phyloP scores from a whole-genome alignment of 2,797 vertebrate genomes.

The Tympanoctomys barrerae region DNA sequence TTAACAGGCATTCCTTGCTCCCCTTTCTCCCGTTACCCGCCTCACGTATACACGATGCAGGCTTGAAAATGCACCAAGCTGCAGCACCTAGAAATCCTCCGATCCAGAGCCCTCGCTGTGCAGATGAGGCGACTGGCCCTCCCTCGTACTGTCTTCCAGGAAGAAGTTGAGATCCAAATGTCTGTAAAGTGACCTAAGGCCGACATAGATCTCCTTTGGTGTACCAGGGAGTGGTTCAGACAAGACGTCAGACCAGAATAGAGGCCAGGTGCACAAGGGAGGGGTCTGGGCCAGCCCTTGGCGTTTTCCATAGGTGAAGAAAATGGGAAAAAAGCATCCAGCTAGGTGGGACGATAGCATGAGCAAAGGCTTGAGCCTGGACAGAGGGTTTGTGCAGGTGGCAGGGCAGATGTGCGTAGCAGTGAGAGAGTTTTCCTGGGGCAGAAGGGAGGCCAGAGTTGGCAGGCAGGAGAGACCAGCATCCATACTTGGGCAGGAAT shows the following conservation, averaged over 20 bases:
- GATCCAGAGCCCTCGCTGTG: neutral
- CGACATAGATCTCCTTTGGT: neutral
- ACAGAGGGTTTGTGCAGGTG: too few species aligned
- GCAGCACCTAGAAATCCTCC: neutral
- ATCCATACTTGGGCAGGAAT: neutral
- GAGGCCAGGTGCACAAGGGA: neutral
- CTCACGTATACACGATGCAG: accelerated
- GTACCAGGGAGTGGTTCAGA: neutral
- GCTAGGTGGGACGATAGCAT: too few species aligned
- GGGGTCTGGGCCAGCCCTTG: neutral
- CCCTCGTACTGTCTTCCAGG: neutral
- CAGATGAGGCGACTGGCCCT: neutral
- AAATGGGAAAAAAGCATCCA: neutral
- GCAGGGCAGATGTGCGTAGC: accelerated
- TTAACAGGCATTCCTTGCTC: neutral
- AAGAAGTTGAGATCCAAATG: neutral
- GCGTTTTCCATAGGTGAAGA: neutral
- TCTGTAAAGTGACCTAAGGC: neutral
- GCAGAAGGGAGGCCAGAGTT: neutral
- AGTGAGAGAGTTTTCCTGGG: neutral
- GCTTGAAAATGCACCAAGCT: neutral
- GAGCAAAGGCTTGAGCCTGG: neutral
- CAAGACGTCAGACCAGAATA: neutral
- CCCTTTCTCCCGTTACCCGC: neutral
- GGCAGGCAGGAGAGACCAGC: neutral